Base-by-base conservation (phyloP, 2,888 invertebrate species). In the Poecilus cupreus region DNA sequence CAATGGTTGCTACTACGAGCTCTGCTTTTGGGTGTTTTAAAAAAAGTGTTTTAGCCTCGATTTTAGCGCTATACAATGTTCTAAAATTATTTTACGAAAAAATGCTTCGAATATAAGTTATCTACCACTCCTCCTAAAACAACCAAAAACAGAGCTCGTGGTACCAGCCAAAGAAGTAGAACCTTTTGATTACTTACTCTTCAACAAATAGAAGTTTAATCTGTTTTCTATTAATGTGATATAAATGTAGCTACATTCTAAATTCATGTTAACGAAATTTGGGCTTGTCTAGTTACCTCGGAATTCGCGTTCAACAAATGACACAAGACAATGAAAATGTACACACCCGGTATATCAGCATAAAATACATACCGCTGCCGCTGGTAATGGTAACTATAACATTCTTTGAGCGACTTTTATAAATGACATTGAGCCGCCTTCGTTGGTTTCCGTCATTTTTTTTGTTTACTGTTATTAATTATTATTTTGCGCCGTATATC, bases 341-440 rank as follows among this genome's bases (percentile, higher is more conserved):
- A n/a, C 24, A 60, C 64, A 68, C 64, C 37, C 64, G 13, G 64
- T 37, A 68, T 16, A 54, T 54, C 54, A 11, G 26, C 11, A 60
- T 60, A 60, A 54, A 60, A 60, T 26, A 60, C 13, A 26, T 26
- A 24, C 22, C 26, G 60, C 24, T 60, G 60, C 22, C 26, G 60
- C 24, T 60, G 60, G 60, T 13, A 60, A 60, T 46, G 22, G 43
- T 72, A 72, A 72, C 72, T 72, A 22, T 72, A 72, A 46, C 72
- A 72, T 72, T 72, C 72, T 22, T 46, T 22, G 2, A 70, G 18
- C 43, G 16, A 72, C 49, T 46, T 72, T 72, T 46, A 46, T 43
- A 72, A 46, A 72, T 60, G 77, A 18, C 77, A 77, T 77, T 77
- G 77, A 37, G 60, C 57, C 24, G 60, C 77, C 77, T 60, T 77